Evolutionary conservation across 1,140 invertebrate genomes (phyloP).

Genomic region (Lepidostoma basale): DNA sequence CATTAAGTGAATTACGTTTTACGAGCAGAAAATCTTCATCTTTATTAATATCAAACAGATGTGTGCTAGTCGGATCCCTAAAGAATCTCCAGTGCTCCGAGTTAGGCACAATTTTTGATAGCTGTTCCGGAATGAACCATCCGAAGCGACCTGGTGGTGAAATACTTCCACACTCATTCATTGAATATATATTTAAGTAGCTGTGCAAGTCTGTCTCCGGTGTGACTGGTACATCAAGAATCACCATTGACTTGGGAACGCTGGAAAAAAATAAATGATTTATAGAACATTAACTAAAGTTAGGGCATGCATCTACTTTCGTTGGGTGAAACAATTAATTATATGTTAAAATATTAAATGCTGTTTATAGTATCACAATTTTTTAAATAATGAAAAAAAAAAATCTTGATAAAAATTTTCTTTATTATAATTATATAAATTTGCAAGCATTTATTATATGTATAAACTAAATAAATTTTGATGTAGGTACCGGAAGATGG

Average conservation of each 20-base stretch:
- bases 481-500: no score
- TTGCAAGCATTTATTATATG: no score
- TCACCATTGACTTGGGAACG: conserved; percentile 68
- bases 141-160: conserved; percentile 71
- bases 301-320: no score
- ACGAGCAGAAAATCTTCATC: conserved; percentile 42
- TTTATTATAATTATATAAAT: no score
- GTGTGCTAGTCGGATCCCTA: conserved; percentile 51
- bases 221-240: conserved; percentile 73
- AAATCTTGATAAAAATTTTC: no score
- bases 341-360: no score
- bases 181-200: conserved; percentile 50
- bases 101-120: conserved; percentile 47
- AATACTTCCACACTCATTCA: conserved; percentile 67
- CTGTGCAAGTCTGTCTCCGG: conserved; percentile 62
- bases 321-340: no score
- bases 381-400: no score
- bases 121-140: conserved; percentile 70
- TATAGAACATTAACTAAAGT: no score
- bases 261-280: conserved; percentile 46
- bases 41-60: conserved; percentile 56
- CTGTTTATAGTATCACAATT: no score
- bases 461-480: no score
- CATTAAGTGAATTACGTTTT: conserved; percentile 48
- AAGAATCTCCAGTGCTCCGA: conserved; percentile 63